These are phyloP conservation scores for Trichacis sp. DNA, from an alignment of 2,888 invertebrate genomes.

Conservation along the genomic window DNA sequence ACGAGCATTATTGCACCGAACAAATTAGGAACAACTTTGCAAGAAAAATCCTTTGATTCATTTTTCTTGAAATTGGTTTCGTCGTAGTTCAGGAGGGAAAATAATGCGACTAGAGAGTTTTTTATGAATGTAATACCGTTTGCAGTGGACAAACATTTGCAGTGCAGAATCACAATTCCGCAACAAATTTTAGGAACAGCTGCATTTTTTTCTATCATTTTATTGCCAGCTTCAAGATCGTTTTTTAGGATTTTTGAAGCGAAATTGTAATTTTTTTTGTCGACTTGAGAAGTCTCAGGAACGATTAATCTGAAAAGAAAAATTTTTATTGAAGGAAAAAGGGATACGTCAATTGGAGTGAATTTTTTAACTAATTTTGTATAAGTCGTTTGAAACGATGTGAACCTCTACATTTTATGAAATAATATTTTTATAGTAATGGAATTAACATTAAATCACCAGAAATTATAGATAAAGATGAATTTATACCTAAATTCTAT, in stretches of 20 bases:
- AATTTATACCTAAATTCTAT: conserved; percentile 19
- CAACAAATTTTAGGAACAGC: conserved; percentile 46
- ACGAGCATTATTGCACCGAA: conserved; percentile 44
- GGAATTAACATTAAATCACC: too few relatives aligned
- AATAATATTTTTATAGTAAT: too few relatives aligned
- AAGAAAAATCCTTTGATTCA: conserved; percentile 15
- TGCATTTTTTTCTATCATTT: conserved; percentile 30
- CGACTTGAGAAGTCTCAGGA: conserved; percentile 17
- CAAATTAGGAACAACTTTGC: conserved; percentile 33
- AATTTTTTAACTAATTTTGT: too few relatives aligned
- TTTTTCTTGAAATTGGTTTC: conserved; percentile 38
- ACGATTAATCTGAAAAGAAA: conserved; percentile 33
- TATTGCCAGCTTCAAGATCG: conserved; percentile 39
- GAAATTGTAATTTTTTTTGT: conserved; percentile 19
- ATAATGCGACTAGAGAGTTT: conserved; percentile 37
- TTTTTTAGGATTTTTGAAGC: conserved; percentile 38
- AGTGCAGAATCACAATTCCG: conserved; percentile 45
- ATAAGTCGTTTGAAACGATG: too few relatives aligned
- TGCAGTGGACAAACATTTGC: conserved; percentile 32
- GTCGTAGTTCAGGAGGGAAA: conserved; percentile 40
- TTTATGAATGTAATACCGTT: conserved; percentile 43
- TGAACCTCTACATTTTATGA: too few relatives aligned
- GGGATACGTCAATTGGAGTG: too few relatives aligned
- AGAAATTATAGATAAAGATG: conserved; percentile 3
- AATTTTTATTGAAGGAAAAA: too few relatives aligned